phyloP scores from a whole-genome alignment of 2,888 invertebrate genomes.

The Zeuzera pyrina region DNA sequence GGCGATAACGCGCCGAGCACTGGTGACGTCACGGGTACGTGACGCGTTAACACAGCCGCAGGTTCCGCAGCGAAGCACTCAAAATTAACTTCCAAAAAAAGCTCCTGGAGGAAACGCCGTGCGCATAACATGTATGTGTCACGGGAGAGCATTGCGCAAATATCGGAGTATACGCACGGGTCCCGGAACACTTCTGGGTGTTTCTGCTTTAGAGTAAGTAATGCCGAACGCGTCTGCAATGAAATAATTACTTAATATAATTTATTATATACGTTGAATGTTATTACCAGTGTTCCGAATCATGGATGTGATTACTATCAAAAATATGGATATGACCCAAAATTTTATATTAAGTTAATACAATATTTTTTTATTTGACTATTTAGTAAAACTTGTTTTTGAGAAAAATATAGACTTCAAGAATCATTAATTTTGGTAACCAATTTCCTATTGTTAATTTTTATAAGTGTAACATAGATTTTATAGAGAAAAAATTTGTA shows the following conservation, averaged over 20 bases:
- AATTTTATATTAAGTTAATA: no score
- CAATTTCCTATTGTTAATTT: no score
- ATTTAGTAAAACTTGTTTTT: no score
- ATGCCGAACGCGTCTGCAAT: constrained; percentile 82
- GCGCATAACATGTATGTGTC: constrained; percentile 88
- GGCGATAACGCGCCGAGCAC: no score
- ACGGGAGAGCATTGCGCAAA: constrained; percentile 83
- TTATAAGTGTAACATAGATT: no score
- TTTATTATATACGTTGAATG: no score
- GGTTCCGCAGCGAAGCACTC: constrained; percentile 74
- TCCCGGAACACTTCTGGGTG: constrained; percentile 85
- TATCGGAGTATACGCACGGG: constrained; percentile 93
- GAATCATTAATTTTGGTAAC: neutral
- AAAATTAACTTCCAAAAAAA: constrained; percentile 90
- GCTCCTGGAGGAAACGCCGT: constrained; percentile 91
- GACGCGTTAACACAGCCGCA: constrained; percentile 52
- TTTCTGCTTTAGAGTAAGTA: constrained; percentile 82
- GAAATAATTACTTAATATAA: no score
- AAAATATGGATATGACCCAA: no score
- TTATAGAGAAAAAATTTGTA: no score
- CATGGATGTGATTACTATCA: no score
- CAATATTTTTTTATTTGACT: no score
- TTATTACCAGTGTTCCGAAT: no score
- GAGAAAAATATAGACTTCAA: neutral
- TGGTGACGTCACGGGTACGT: constrained; percentile 14